phyloP scores from a whole-genome alignment of 2,888 invertebrate genomes.

The Euphydryas editha region DNA sequence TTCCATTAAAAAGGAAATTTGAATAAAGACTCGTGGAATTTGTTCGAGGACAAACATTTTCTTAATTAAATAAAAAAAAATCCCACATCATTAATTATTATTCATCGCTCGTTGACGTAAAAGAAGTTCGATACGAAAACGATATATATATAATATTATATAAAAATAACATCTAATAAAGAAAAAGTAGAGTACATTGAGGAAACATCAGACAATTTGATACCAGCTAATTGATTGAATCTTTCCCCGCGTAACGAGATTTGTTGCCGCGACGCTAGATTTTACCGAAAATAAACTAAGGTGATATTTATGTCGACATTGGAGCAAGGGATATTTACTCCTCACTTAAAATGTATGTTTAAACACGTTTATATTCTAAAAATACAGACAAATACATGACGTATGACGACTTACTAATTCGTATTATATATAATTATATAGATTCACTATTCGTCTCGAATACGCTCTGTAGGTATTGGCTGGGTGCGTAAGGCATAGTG shows the following conservation, averaged over 20 bases:
- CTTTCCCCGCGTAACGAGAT: constrained; percentile 16
- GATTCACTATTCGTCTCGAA: too few relatives aligned
- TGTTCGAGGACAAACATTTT: too few relatives aligned
- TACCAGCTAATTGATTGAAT: constrained; percentile 22
- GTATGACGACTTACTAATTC: too few relatives aligned
- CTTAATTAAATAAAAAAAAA: too few relatives aligned
- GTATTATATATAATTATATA: too few relatives aligned
- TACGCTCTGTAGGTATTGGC: too few relatives aligned
- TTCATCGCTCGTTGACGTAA: too few relatives aligned
- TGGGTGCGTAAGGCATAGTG: too few relatives aligned
- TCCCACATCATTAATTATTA: background rate
- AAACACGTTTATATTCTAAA: too few relatives aligned
- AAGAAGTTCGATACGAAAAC: too few relatives aligned
- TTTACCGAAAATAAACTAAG: constrained; percentile 19
- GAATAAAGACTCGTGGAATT: too few relatives aligned
- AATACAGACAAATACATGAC: too few relatives aligned
- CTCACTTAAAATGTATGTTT: background rate
- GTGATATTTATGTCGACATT: background rate
- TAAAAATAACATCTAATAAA: background rate
- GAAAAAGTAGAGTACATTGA: background rate
- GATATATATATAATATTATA: background rate
- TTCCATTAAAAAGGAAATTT: constrained; percentile 1
- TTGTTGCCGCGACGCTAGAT: constrained; percentile 5
- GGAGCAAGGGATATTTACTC: background rate
- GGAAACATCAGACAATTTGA: constrained; percentile 1